phyloP scores from a whole-genome alignment of 2,888 invertebrate species.

The Apomyelois bistriatella region DNA sequence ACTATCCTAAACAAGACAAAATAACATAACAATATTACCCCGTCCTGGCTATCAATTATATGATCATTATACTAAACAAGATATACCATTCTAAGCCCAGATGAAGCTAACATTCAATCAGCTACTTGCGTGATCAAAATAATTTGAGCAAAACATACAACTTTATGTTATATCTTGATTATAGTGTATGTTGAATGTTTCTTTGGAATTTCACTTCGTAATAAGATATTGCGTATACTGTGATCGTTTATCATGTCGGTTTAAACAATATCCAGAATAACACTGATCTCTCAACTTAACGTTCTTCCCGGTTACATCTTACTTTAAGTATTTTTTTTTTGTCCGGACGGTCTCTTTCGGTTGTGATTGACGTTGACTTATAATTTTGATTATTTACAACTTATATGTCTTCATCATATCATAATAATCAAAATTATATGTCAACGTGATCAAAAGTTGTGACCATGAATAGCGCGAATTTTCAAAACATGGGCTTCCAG shows the following conservation, averaged over 20 bases:
- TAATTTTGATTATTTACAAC: no score
- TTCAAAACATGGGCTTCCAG: no score
- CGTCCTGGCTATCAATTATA: background rate
- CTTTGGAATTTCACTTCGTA: background rate
- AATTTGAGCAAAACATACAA: background rate
- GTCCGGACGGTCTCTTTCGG: no score
- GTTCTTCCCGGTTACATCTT: no score
- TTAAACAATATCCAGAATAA: background rate
- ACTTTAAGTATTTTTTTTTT: no score
- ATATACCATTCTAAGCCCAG: background rate
- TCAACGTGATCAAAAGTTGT: no score
- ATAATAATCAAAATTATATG: no score
- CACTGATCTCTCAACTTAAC: no score
- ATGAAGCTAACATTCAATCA: background rate
- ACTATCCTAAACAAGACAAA: no score
- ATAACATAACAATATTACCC: background rate
- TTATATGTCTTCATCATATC: no score
- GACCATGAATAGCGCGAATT: no score
- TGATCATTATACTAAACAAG: background rate
- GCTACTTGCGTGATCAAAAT: constrained; percentile 1
- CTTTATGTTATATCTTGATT: background rate
- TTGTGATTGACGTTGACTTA: no score
- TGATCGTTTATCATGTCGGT: background rate
- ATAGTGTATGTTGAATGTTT: background rate
- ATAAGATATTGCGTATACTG: background rate